A percentile compares a stretch with the other conserved stretches of the same genome.
Evolutionary conservation across 1,140 invertebrate species (phyloP).

Genomic region (Gryon sp.): DNA sequence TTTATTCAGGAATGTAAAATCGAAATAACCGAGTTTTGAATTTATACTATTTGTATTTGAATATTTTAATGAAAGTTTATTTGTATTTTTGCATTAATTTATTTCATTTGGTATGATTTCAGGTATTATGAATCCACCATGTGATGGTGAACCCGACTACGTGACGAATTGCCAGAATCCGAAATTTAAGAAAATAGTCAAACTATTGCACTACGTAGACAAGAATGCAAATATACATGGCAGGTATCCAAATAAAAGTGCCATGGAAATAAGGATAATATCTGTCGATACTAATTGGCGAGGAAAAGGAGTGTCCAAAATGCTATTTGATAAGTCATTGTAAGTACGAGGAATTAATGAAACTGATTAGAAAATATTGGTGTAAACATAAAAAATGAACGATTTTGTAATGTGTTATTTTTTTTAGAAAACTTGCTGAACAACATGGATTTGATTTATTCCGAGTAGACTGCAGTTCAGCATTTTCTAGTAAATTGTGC

Average conservation of each 20-base stretch:
- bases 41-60: too few species aligned
- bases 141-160: conserved; percentile 73
- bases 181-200: conserved; percentile 83
- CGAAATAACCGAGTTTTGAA: too few species aligned
- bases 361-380: neutral
- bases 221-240: conserved; percentile 80
- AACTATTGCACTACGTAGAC: conserved; percentile 81
- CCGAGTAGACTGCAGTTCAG: conserved; percentile 84
- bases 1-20: too few species aligned
- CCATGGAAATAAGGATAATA: conserved; percentile 83
- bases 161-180: conserved; percentile 78
- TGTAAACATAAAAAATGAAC: neutral
- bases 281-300: conserved; percentile 84
- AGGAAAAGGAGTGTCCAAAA: conserved; percentile 83
- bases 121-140: conserved; percentile 69
- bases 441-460: conserved; percentile 79
- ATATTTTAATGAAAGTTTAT: too few species aligned
- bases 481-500: conserved; percentile 85
- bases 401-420: conserved; percentile 29
- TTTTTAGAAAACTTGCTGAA: conserved; percentile 81
- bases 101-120: too few species aligned
- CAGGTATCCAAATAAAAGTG: conserved; percentile 80
- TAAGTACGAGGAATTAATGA: conserved; percentile 70
- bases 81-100: neutral
- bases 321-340: conserved; percentile 83